A percentile compares a stretch with the other conserved stretches of the same genome.
Conservation (phyloP, 2,113 vertebrate species). For the Rhagologus leucostigma region DNA sequence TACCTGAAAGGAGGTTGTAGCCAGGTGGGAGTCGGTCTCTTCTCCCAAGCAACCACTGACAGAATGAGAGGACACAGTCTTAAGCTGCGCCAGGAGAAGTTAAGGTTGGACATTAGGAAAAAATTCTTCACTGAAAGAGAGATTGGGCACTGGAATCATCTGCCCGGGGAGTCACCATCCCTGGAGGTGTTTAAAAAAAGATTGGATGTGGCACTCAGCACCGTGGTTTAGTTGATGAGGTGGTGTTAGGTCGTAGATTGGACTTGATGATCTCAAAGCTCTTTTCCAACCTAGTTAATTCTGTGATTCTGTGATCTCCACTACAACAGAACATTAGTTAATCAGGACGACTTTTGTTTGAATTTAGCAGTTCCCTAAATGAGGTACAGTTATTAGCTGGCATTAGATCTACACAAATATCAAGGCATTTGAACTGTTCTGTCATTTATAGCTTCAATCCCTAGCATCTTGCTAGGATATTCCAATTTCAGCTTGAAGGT, state of each 20-base stretch:
- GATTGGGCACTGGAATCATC: too few species aligned
- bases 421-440: neutral
- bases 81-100: too few species aligned
- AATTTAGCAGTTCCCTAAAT: neutral
- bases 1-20: too few species aligned
- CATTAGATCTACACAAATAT: constrained; percentile 7
- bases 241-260: too few species aligned
- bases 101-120: neutral
- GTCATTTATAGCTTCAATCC: neutral
- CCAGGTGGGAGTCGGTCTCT: too few species aligned
- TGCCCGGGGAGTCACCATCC: too few species aligned
- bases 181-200: too few species aligned
- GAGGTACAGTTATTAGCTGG: neutral
- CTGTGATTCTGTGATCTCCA: neutral
- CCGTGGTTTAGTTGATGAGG: neutral
- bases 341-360: neutral
- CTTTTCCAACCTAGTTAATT: neutral
- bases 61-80: neutral
- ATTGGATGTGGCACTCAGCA: neutral
- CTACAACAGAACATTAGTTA: neutral
- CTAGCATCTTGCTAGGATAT: neutral
- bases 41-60: neutral
- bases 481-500: neutral
- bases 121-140: neutral
- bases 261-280: neutral